phyloP scores from a whole-genome alignment of 2,888 invertebrate genomes.

The Drosophila paranaensis region DNA sequence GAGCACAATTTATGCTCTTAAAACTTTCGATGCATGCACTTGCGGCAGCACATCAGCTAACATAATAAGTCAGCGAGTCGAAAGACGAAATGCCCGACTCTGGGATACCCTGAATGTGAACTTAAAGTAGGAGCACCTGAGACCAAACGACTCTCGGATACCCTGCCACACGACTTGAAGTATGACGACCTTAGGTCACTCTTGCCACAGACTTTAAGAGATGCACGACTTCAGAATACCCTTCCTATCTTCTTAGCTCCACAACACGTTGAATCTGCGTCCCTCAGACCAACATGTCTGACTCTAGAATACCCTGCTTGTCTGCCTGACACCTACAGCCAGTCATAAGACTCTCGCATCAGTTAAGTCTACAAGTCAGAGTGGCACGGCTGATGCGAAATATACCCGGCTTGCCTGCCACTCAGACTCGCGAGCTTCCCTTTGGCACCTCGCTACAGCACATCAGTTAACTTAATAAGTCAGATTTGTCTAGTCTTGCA shows the following conservation, averaged over 20 bases:
- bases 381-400: background rate
- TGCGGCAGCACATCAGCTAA: background rate
- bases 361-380: background rate
- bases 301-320: background rate
- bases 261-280: background rate
- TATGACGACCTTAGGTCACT: too few species aligned
- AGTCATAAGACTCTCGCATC: background rate
- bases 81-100: background rate
- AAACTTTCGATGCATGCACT: background rate
- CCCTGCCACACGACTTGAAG: too few species aligned
- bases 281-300: background rate
- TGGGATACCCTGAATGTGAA: background rate
- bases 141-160: too few species aligned
- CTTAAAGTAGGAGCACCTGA: too few species aligned
- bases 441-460: background rate
- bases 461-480: slow-evolving; percentile 11
- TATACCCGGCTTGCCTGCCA: background rate
- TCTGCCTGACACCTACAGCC: background rate
- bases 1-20: background rate
- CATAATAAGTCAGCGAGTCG: background rate
- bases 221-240: background rate
- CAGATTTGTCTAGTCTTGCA: slow-evolving; percentile 6
- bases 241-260: background rate
- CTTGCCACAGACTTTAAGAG: background rate
- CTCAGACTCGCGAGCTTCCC: background rate